A percentile compares a stretch with the other conserved stretches of the same genome.
Conservation (phyloP, 2,797 vertebrate genomes). For the Bothrops alternatus region DNA sequence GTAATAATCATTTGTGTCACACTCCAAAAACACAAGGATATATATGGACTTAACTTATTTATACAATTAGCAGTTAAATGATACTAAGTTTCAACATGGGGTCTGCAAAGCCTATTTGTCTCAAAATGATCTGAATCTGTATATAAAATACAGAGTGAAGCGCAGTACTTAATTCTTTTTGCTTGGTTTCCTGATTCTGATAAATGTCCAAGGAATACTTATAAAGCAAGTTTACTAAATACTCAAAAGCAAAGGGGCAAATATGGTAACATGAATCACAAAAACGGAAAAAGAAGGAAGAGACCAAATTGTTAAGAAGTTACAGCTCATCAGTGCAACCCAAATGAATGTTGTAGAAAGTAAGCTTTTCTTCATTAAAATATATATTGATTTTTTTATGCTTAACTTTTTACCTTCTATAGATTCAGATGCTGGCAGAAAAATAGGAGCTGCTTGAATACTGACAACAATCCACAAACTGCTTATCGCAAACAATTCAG, state of each 20-base stretch:
- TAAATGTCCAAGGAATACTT: background rate
- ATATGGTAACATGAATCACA: background rate
- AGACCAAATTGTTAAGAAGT: background rate
- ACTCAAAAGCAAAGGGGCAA: background rate
- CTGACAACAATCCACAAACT: background rate
- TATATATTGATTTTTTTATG: background rate
- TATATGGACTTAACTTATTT: background rate
- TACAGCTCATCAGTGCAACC: background rate
- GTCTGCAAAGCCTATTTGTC: background rate
- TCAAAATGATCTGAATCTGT: conserved; percentile 1
- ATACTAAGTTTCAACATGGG: background rate
- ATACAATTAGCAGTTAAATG: background rate
- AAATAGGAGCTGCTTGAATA: background rate
- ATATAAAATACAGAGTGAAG: background rate
- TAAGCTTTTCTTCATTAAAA: background rate
- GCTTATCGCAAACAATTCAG: background rate
- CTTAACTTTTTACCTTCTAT: background rate
- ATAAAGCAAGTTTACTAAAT: background rate
- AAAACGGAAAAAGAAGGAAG: background rate
- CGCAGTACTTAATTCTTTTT: background rate
- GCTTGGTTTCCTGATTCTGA: background rate
- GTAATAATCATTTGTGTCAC: background rate
- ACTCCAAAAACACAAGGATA: background rate
- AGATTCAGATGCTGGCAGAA: background rate
- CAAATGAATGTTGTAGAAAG: background rate